Evolutionary conservation across 2,113 vertebrate species (phyloP).

Genomic region (Apus apus): DNA sequence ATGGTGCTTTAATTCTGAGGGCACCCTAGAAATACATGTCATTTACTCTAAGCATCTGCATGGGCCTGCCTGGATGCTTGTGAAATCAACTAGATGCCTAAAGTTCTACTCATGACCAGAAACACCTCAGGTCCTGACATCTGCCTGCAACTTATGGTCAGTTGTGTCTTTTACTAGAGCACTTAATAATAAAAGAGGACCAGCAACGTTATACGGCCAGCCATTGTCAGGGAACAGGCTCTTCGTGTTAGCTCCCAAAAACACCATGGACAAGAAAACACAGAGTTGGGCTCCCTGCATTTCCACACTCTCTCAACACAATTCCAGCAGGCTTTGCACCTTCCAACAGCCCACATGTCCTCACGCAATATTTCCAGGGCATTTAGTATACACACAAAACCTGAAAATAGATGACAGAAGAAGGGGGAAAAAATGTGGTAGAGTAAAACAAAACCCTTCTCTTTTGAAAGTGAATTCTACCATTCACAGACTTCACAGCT

Average conservation of each 20-base stretch:
- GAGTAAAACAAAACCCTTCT: neutral
- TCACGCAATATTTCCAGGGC: neutral
- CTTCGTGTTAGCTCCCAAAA: neutral
- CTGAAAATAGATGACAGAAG: neutral
- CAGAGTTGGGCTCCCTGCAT: neutral
- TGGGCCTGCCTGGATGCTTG: neutral
- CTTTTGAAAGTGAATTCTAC: neutral
- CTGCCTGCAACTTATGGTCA: neutral
- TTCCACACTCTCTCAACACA: neutral
- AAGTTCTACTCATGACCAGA: neutral
- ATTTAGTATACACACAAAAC: neutral
- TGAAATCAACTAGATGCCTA: neutral
- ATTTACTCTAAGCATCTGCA: neutral
- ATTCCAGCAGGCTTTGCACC: neutral
- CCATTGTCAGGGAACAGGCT: neutral
- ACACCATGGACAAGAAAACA: neutral
- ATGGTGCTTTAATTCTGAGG: neutral
- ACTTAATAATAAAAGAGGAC: neutral
- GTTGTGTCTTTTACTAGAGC: neutral
- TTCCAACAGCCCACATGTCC: neutral
- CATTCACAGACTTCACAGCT: neutral
- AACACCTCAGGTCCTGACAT: neutral
- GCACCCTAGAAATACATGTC: neutral
- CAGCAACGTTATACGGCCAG: neutral
- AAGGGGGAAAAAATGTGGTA: neutral